Evolutionary conservation across 2,888 invertebrate species (phyloP), one percentile per base, ranked within the genome.

Genomic region (Acanthoscelides obtectus): DNA sequence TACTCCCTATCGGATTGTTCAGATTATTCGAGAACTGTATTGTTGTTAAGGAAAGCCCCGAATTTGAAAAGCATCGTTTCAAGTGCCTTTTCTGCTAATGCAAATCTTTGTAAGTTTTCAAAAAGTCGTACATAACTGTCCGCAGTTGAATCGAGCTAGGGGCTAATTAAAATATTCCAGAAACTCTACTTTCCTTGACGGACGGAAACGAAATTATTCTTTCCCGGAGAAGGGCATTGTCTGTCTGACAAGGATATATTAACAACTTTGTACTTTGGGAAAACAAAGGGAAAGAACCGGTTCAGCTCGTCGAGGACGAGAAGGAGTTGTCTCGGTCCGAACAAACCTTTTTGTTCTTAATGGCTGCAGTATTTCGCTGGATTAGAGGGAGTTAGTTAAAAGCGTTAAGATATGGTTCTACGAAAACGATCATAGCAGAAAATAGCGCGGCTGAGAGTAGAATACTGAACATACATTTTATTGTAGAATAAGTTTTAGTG

Each of bases 361-460:
- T 45, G 45, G 45, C 3, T 45, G 45, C 45, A 12, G 45, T 45
- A 45, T 75, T 77, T 78, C 71, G 69, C 27, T 67, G 77, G 75
- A 77, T 77, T 77, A 78, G 77, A 75, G 75, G 74, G 68, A 75
- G 71, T 70, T 76, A 78, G 77, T 45, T 45, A 12, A 45, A 45
- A 45, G 12, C 45, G 45, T 45, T 45, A 6, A 45, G 45, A 45
- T 12, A 17, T 17, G 45, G 45, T 45, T 45, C 45, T 45, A 12
- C 8, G 6, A 45, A 12, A 45, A 45, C 45, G 12, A 45, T 17
- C 17, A 12, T 45, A 45, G 8, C 17, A 12, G 17, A 45, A 45
- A 45, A 45, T 45, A 12, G 45, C n/a, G n/a, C n/a, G n/a, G n/a
- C n/a, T n/a, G n/a, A n/a, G n/a, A n/a, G n/a, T n/a, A n/a, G n/a